Base-by-base conservation (phyloP, 2,888 invertebrate genomes). In the Euspilapteryx auroguttella region DNA sequence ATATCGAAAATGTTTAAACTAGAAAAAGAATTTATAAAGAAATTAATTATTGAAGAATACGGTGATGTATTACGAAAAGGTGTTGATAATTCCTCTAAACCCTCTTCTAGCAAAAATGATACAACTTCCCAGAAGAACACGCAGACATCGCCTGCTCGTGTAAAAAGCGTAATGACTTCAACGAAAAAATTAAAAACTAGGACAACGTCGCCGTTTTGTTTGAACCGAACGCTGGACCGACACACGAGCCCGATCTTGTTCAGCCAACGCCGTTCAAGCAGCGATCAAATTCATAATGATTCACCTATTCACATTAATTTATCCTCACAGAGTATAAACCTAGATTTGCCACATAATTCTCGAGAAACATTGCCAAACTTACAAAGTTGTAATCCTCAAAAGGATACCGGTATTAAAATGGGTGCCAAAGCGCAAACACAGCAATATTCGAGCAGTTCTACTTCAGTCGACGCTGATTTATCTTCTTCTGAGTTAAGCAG, bases 21-120 rank as follows among this genome's bases (percentile, higher is more conserved):
- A 33, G 75, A 76, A 37, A 73, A 76, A 33, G 68, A 68, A 21
- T 62, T 73, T 14, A 71, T 75, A 9, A 69, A 68, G 41, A 63
- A 65, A 35, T 38, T 73, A 3, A 65, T 75, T 9, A 35, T 73
- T 10, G 61, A 71, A 10, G 71, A 73, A 37, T 75, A 71, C 33
- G 62, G 68, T 1, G 65, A 68, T 34, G 32, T 71, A 8, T 33
- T 75, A n/a, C 55, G 59, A 35, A 62, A 62, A 33, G 61, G 50
- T 34, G 42, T 66, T 6, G 47, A 49, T n/a, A 69, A 68, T 41
- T 59, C 64, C 7, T 59, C 66, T 2, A 58, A 59, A 11, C 65
- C 68, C 2, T 53, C 48, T 32, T 47, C 45, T 13, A 37, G 28
- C 6, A 52, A 42, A 24, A 73, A 71, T 36, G 34, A 54, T 3